Conservation (phyloP, 1,140 invertebrate species). For the Bombus consobrinus region DNA sequence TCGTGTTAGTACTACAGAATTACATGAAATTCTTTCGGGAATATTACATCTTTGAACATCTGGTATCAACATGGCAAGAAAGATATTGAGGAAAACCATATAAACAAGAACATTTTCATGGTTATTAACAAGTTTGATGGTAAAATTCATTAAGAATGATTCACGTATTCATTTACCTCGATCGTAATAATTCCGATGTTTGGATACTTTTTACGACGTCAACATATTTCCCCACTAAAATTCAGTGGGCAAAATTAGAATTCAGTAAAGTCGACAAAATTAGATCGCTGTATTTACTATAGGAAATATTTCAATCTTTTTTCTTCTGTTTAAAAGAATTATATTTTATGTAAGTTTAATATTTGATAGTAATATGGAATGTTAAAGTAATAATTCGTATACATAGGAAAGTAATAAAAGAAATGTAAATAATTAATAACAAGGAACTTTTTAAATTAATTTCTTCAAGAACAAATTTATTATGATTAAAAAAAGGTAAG, state of each 20-base stretch:
- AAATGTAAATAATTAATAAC: not conserved
- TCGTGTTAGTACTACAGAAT: not conserved
- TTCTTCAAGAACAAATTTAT: not conserved
- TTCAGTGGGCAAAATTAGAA: slow-evolving; percentile 21
- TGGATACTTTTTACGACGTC: slow-evolving; percentile 19
- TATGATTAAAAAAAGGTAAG: not conserved
- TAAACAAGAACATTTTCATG: not conserved
- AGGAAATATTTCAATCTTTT: not conserved
- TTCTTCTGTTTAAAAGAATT: not conserved
- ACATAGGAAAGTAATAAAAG: not conserved
- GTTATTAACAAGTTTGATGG: not conserved
- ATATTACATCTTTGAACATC: slow-evolving; percentile 6
- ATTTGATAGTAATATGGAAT: not conserved
- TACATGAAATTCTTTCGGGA: not conserved
- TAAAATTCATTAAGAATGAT: slow-evolving; percentile 4
- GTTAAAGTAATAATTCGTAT: not conserved
- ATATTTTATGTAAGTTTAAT: not conserved
- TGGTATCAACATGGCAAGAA: slow-evolving; percentile 25
- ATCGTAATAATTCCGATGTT: not conserved
- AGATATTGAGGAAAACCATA: not conserved
- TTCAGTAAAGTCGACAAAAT: slow-evolving; percentile 13
- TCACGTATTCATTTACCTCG: slow-evolving; percentile 1
- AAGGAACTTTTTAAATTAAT: not conserved
- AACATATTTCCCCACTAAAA: slow-evolving; percentile 1
- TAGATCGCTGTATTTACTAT: slow-evolving; percentile 17